Base-by-base conservation (phyloP, 2,113 vertebrate genomes). In the Chamaea fasciata region DNA sequence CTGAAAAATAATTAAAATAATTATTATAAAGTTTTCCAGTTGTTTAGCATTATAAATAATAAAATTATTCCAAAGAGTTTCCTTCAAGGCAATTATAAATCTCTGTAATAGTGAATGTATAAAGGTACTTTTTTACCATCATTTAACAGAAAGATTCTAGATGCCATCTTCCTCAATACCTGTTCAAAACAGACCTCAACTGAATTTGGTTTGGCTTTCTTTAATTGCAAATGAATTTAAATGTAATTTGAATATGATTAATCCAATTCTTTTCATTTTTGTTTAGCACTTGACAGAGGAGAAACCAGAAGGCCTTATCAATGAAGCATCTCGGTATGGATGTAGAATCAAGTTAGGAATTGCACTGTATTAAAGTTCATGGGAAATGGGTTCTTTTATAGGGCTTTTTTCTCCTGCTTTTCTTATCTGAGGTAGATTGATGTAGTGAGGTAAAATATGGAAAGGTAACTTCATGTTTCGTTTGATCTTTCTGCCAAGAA, bases 281-380 rank as follows among this genome's bases (percentile, higher is more conserved):
- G 30, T 94, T 81, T 94, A 99, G 99, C 99, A 99, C 95, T 96
- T 99, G 87, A 96, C 75, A 63, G 99, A 99, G 95, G 98, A 99
- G 95, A 99, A 99, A 95, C 97, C 98, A 39, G 98, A 98, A 37
- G 99, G 98, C 44, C 98, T 99, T 82, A 91, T 99, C 91, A 99
- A 99, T 97, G 99, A 99, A 98, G 99, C 99, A 87, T 97, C 98
- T 85, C 98, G 99, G 99, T 99, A 99, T 91, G 96, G 64, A 55
- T 94, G 11, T 78, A 30, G 30, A 47, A 33, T 91, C 6, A 46
- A 52, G 20, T 75, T 79, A 70, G n/a, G 15, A 76, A 11, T 35
- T 74, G 23, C 2, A 1, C 21, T 91, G 14, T 50, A 9, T 44
- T 44, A 20, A 82, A 75, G 21, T 71, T 74, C 2, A 37, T 46